These are phyloP conservation scores for Caenorhabditis sulstoni DNA, from an alignment of 2,888 invertebrate species.

Conservation along the genomic window DNA sequence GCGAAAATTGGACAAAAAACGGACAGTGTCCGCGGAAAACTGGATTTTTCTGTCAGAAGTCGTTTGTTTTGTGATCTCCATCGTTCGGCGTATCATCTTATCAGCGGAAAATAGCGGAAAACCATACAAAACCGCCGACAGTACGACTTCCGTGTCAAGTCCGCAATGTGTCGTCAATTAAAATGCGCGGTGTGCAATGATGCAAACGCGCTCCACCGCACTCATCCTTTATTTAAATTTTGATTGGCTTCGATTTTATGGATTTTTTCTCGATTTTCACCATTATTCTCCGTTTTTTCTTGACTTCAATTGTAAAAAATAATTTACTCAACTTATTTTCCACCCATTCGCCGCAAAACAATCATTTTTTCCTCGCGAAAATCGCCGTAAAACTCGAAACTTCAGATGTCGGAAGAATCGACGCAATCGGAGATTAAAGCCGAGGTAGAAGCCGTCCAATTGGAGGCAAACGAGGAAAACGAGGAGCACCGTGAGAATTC, in stretches of 20 bases:
- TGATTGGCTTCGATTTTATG: background rate
- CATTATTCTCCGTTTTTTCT: background rate
- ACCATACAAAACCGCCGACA: background rate
- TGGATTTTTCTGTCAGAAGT: conserved; percentile 15
- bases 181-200: conserved; percentile 3
- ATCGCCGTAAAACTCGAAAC: conserved; percentile 2
- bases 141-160: background rate
- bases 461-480: background rate
- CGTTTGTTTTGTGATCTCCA: conserved; percentile 18
- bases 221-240: conserved; percentile 3
- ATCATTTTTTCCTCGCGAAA: background rate
- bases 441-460: background rate
- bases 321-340: background rate
- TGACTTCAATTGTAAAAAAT: background rate
- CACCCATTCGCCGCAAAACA: background rate
- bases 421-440: background rate
- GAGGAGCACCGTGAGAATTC: conserved; percentile 16
- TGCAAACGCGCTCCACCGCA: conserved; percentile 31
- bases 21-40: conserved; percentile 5
- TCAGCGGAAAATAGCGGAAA: background rate
- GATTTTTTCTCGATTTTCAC: conserved; percentile 12
- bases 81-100: background rate
- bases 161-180: conserved; percentile 34
- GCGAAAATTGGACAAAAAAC: conserved; percentile 31
- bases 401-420: conserved; percentile 43